Base-by-base conservation (phyloP, 2,797 vertebrate species). In the Coracias cyanogaster region DNA sequence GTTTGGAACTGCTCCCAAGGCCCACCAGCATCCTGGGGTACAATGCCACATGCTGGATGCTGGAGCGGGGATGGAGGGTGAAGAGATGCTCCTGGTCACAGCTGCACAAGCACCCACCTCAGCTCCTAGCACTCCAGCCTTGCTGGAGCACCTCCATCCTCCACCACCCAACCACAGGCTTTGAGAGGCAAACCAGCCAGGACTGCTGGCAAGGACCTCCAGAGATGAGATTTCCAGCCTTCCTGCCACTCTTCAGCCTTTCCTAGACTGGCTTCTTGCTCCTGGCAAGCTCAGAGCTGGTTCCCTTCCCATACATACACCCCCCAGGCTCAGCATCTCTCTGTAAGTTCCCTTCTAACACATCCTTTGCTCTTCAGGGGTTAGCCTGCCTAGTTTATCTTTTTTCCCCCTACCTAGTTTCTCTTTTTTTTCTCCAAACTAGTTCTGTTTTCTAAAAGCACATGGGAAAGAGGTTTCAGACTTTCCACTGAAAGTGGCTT, bases 361-460 rank as follows among this genome's bases (percentile, higher is more conserved):
- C 61, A 77, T 35, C 74, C 26, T 80, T 70, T 57, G 12, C 46
- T 82, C 26, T 67, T 58, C 6, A 85, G 22, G 11, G 18, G 16
- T 21, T 89, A n/a, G 25, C 37, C 49, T 69, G 24, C 43, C 21
- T 29, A 33, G 14, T 71, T 77, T 17, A 26, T 2, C 45, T 64
- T 60, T 35, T 8, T 41, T 15, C n/a, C n/a, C n/a, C n/a, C n/a
- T n/a, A n/a, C n/a, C n/a, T 43, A 15, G 41, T 43, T 43, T 43
- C 41, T 20, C 39, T 48, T 52, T n/a, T 13, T 37, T 43, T 43
- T 12, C 13, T 48, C 3, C 19, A 66, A 71, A 31, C 29, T 2
- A 43, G 51, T 92, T 94, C 94, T 84, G n/a, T 73, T 86, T 91
- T 90, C 65, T 37, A 46, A 43, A 95, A 82, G 41, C 69, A 20